Percentiles rank a stretch among this genome's conserved stretches.
These are phyloP conservation scores for Orchesellides sinensis DNA, from an alignment of 2,888 invertebrate species.

Conservation along the genomic window DNA sequence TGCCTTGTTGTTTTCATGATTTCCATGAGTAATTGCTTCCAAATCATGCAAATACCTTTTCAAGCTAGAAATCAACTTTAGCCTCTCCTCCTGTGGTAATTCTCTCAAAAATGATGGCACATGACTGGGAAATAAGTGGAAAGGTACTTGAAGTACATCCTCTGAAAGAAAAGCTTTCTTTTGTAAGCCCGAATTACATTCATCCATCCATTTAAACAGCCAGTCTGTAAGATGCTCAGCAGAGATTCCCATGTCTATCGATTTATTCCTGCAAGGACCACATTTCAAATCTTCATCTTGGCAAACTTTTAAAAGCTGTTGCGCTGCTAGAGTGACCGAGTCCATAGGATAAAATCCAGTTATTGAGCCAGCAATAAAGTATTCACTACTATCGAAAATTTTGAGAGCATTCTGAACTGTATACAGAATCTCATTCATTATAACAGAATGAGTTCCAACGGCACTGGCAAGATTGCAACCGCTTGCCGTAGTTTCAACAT, in stretches of 20 bases:
- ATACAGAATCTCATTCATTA: slow-evolving; percentile 52
- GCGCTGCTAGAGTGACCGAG: slow-evolving; percentile 3
- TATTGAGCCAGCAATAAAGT: slow-evolving; percentile 2
- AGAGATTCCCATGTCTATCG: background rate
- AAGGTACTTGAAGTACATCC: slow-evolving; percentile 39
- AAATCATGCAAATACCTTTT: slow-evolving; percentile 12
- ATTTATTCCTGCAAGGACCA: background rate
- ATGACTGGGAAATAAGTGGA: slow-evolving; percentile 29
- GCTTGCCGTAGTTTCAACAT: background rate
- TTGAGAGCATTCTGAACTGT: slow-evolving; percentile 38
- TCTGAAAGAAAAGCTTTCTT: slow-evolving; percentile 8
- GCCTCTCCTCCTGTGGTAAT: background rate
- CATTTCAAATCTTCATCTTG: background rate
- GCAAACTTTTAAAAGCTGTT: background rate
- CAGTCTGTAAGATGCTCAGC: background rate
- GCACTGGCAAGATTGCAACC: background rate
- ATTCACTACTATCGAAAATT: background rate
- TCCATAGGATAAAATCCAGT: slow-evolving; percentile 31
- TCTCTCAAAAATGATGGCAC: background rate
- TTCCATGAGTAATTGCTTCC: background rate
- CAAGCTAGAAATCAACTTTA: slow-evolving; percentile 14
- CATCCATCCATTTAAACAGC: slow-evolving; percentile 44
- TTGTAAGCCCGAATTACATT: slow-evolving; percentile 13
- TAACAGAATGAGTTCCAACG: no score
- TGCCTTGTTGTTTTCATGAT: background rate